Conservation (phyloP, 92 coral and sea anemone species). For the Porites rus region DNA sequence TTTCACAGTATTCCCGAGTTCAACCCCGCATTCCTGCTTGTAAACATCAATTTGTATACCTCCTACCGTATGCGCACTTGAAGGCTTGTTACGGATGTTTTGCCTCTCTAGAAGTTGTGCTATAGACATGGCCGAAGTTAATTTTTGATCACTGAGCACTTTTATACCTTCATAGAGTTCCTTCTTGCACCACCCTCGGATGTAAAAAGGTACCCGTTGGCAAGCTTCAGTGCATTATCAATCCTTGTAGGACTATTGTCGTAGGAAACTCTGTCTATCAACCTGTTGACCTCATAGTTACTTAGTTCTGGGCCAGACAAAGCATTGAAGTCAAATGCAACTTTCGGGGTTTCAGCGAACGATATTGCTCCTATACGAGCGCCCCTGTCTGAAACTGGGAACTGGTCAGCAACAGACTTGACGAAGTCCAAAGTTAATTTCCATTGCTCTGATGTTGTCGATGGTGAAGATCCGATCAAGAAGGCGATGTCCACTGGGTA, state of each 20-base stretch:
- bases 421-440: conserved; percentile 55
- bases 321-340: conserved; percentile 62
- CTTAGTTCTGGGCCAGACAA: conserved; percentile 63
- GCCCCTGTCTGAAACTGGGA: conserved; percentile 66
- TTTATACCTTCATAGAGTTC: conserved; percentile 64
- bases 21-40: no score
- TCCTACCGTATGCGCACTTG: no score
- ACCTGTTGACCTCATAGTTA: conserved; percentile 67
- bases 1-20: no score
- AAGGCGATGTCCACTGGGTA: conserved; percentile 84
- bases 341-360: conserved; percentile 55
- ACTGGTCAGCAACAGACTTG: conserved; percentile 61
- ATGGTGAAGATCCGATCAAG: conserved; percentile 78
- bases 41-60: no score
- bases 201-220: conserved; percentile 68
- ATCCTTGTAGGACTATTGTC: conserved; percentile 71
- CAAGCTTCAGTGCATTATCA: conserved; percentile 77
- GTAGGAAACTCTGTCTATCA: conserved; percentile 55
- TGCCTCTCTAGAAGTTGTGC: neutral
- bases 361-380: conserved; percentile 76
- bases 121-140: neutral
- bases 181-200: conserved; percentile 76
- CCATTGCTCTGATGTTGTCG: conserved; percentile 75
- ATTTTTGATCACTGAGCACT: neutral
- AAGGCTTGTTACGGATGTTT: no score